A percentile compares a stretch with the other conserved stretches of the same genome.
These are phyloP conservation scores for Flexamia atlantica DNA, from an alignment of 2,888 invertebrate species.

Conservation along the genomic window DNA sequence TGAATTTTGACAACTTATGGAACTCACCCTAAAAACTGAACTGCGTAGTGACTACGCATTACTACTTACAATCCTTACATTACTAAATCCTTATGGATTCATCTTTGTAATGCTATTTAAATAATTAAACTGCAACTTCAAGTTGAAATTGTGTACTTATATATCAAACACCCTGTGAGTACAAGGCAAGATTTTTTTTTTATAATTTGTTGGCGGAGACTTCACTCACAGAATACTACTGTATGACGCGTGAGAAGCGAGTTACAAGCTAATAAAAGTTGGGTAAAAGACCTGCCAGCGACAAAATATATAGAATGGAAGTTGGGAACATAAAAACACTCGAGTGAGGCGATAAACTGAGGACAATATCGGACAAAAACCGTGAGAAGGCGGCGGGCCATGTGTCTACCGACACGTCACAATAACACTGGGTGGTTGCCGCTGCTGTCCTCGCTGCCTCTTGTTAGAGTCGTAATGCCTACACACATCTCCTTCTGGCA, in stretches of 20 bases:
- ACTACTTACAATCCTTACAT: no score
- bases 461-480: neutral
- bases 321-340: neutral
- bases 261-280: neutral
- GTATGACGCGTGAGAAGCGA: neutral
- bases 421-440: no score
- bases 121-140: no score
- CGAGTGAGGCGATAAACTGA: slow-evolving; percentile 23
- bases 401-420: neutral
- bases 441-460: neutral
- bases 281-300: neutral
- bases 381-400: slow-evolving; percentile 32
- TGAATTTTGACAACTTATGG: no score
- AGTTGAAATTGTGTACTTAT: no score
- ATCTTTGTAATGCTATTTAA: no score
- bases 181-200: no score
- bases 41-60: no score
- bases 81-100: no score
- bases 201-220: no score
- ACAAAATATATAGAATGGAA: neutral
- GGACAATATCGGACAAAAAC: slow-evolving; percentile 25
- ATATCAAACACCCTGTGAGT: no score
- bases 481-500: neutral
- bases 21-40: no score
- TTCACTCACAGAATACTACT: neutral